A percentile compares a stretch with the other conserved stretches of the same genome.
phyloP scores from a whole-genome alignment of 2,888 invertebrate genomes.

The Trachelus iudaicus region DNA sequence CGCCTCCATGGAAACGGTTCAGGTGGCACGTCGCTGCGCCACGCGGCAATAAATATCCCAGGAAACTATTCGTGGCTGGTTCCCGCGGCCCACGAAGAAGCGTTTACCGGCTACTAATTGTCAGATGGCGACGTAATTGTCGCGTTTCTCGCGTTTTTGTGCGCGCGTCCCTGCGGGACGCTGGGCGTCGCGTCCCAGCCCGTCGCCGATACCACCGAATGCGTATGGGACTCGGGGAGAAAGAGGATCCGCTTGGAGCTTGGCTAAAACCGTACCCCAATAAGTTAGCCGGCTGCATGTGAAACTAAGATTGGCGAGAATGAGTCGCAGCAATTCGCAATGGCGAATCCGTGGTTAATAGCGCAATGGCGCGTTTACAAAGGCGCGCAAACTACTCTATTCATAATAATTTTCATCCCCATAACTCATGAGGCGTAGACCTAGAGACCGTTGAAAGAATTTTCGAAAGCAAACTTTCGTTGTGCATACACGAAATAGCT shows the following conservation, averaged over 20 bases:
- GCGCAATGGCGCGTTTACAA: neutral
- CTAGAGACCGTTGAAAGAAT: neutral
- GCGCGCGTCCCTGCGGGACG: conserved; percentile 44
- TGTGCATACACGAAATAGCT: neutral
- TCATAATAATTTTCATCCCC: too few species aligned
- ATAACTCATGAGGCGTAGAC: neutral
- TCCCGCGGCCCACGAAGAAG: conserved; percentile 33
- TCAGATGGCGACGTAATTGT: conserved; percentile 62
- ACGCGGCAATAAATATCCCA: conserved; percentile 49
- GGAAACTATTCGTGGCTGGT: conserved; percentile 48
- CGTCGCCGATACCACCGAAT: neutral
- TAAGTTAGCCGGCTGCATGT: conserved; percentile 37
- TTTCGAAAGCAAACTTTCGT: neutral
- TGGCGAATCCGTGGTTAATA: neutral
- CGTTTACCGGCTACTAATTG: conserved; percentile 62
- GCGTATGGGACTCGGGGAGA: neutral
- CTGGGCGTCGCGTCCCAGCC: conserved; percentile 16
- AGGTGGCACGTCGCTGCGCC: conserved; percentile 25
- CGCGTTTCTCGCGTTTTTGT: conserved; percentile 51
- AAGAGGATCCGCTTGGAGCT: neutral
- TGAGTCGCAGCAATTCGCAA: neutral
- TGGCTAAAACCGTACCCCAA: conserved; percentile 49
- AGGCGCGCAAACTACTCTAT: neutral
- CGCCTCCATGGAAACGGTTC: conserved; percentile 20
- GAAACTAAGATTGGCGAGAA: neutral